Conservation (phyloP, 1,140 invertebrate species). For the Plutomurus gul region DNA sequence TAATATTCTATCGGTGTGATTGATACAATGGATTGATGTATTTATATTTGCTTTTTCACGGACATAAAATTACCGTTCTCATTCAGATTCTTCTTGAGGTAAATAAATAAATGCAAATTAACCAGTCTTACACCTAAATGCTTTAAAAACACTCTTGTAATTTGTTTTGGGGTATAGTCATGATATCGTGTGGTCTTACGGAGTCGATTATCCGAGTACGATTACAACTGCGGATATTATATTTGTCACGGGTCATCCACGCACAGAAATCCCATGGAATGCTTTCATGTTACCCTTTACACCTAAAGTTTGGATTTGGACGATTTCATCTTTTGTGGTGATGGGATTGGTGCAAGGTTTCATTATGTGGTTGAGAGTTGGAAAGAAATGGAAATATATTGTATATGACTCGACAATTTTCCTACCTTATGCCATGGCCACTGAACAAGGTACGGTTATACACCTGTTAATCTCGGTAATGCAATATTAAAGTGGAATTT, state of each 20-base stretch:
- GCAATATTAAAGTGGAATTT: no score
- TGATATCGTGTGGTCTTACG: not conserved
- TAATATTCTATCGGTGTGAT: no score
- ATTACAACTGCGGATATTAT: not conserved
- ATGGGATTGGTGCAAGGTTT: not conserved
- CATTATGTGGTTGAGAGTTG: not conserved
- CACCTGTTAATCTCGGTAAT: no score
- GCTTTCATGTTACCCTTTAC: not conserved
- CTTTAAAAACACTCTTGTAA: no score
- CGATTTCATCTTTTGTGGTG: not conserved
- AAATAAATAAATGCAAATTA: not conserved
- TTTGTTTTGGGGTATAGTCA: not conserved
- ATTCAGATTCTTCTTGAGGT: not conserved
- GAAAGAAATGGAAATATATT: not conserved
- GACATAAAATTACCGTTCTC: no score
- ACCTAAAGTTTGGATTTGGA: not conserved
- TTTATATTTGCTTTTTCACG: no score
- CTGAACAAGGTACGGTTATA: conserved; percentile 33
- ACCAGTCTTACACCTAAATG: no score
- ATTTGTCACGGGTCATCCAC: conserved; percentile 4
- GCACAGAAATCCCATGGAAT: not conserved
- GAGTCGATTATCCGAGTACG: not conserved
- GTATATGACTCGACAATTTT: not conserved
- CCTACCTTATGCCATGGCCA: not conserved
- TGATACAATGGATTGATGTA: no score